Evolutionary conservation across 2,113 vertebrate species (phyloP).

Genomic region (Pterocles burchelli): DNA sequence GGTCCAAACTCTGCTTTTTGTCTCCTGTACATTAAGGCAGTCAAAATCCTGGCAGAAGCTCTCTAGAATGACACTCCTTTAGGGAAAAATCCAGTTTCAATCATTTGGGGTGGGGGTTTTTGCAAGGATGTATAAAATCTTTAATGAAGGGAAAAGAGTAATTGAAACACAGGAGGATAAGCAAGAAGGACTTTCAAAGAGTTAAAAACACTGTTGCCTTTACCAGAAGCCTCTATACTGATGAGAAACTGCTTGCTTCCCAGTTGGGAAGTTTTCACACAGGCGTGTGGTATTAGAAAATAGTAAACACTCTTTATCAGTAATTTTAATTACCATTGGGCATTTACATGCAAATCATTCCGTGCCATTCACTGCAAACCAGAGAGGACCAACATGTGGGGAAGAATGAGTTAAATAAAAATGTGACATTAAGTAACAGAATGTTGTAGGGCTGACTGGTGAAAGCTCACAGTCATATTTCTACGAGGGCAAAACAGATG

Average conservation of each 20-base stretch:
- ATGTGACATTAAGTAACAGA: not conserved
- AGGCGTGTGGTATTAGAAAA: not conserved
- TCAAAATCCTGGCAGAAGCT: not conserved
- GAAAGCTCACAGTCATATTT: slow-evolving; percentile 12
- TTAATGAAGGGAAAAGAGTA: not conserved
- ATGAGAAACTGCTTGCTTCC: not conserved
- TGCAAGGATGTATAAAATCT: not conserved
- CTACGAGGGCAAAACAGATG: slow-evolving; percentile 3
- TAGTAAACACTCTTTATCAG: not conserved
- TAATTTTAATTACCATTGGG: not conserved
- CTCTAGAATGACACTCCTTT: not conserved
- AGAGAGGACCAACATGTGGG: not conserved
- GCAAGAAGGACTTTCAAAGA: not conserved
- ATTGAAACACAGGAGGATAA: not conserved
- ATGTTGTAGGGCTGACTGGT: not conserved
- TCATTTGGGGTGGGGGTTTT: not conserved
- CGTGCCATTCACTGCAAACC: not conserved
- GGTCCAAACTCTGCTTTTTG: too few relatives aligned
- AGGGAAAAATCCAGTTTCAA: not conserved
- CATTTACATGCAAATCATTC: not conserved
- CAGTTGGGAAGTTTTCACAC: not conserved
- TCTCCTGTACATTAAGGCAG: too few relatives aligned
- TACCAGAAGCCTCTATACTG: not conserved
- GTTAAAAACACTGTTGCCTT: not conserved
- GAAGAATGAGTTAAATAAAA: not conserved